Base-by-base conservation (phyloP, 1,140 invertebrate genomes). In the Sycophaga agraensis region DNA sequence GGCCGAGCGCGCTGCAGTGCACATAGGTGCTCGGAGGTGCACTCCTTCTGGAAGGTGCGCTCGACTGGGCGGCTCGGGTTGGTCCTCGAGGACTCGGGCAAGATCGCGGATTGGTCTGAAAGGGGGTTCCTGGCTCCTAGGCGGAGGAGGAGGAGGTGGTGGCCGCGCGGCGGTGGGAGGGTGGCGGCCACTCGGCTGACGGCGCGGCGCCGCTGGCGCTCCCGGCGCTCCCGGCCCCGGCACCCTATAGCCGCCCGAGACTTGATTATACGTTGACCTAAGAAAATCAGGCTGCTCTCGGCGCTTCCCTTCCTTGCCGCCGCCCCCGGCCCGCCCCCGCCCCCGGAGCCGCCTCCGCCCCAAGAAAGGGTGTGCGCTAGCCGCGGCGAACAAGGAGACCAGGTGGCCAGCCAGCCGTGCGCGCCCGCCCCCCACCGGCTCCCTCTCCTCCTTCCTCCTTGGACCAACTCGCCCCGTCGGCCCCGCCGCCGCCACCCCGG, bases 221-320 rank as follows among this genome's bases (percentile, higher is more conserved):
- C 24, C n/a, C n/a, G 11, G 24, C 17, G 49, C 49, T 17, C 39
- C 17, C 26, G 65, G 68, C 66, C 63, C 67, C 65, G 62, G 65
- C 70, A 26, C 46, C 53, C 68, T 68, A 48, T 46, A 68, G 67
- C n/a, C n/a, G n/a, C 59, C 56, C 58, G 63, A 69, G 67, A 68
- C 77, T 76, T 79, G 72, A 81, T 81, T 81, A 81, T 81, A 80
- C 79, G 78, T 78, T 81, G 79, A 81, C 79, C 78, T 79, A 80
- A 81, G 79, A 81, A 81, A 80, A 81, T 81, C 78, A 79, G 73
- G 68, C 76, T 68, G 70, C 72, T 69, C 67, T 68, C 67, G 65
- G 57, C 66, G 59, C 60, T 65, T 9, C 21, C 22, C 35, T 54
- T 54, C 31, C 43, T 43, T 48, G 54, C 62, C 53, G 54, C 69